phyloP scores from a whole-genome alignment of 1,140 invertebrate genomes.

The Amyelois transitella region DNA sequence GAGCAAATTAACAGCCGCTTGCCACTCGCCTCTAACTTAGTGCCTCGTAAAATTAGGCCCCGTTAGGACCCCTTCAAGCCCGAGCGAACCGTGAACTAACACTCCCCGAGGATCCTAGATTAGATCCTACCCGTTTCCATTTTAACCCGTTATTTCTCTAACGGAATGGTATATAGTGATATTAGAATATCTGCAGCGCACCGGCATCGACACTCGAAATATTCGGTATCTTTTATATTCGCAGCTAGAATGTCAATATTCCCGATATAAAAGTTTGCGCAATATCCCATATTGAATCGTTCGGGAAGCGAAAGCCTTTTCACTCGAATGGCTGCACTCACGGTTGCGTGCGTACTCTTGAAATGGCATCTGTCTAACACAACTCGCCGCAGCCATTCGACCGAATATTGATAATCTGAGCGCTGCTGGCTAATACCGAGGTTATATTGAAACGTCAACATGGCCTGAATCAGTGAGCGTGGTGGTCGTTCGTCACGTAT shows the following conservation, averaged over 20 bases:
- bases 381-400: slow-evolving; percentile 33
- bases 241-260: background rate
- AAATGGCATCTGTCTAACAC: slow-evolving; percentile 38
- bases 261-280: slow-evolving; percentile 4
- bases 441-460: slow-evolving; percentile 34
- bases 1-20: slow-evolving; percentile 69
- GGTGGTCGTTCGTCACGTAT: slow-evolving; percentile 59
- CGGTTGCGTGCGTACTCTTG: slow-evolving; percentile 29
- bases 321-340: slow-evolving; percentile 21
- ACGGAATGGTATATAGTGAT: slow-evolving; percentile 4
- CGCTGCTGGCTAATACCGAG: slow-evolving; percentile 13
- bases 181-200: background rate
- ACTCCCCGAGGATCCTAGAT: slow-evolving; percentile 38
- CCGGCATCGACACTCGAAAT: background rate
- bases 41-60: slow-evolving; percentile 69
- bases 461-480: slow-evolving; percentile 40
- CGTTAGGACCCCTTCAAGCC: slow-evolving; percentile 50
- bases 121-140: slow-evolving; percentile 41
- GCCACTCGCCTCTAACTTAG: slow-evolving; percentile 65
- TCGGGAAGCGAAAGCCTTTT: slow-evolving; percentile 18
- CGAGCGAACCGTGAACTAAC: slow-evolving; percentile 23
- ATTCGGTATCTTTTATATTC: background rate
- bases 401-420: slow-evolving; percentile 44
- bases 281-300: slow-evolving; percentile 10
- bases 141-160: slow-evolving; percentile 37